A percentile compares a stretch with the other conserved stretches of the same genome.
These are phyloP conservation scores for Bufo bufo DNA, from an alignment of 2,113 vertebrate genomes.

Conservation along the genomic window DNA sequence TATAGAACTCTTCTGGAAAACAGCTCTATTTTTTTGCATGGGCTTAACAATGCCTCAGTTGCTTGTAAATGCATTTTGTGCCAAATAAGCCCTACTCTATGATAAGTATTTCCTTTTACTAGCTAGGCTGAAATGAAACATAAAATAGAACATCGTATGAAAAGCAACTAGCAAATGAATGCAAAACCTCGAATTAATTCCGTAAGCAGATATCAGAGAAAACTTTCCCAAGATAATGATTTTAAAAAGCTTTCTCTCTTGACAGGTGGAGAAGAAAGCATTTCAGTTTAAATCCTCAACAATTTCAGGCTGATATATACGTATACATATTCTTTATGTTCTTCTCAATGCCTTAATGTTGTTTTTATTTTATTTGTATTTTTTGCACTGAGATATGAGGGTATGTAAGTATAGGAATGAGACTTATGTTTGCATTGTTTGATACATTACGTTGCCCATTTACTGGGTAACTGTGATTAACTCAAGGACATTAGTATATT, in stretches of 20 bases:
- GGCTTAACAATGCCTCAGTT: conserved; percentile 29
- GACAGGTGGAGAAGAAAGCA: conserved; percentile 25
- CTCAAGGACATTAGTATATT: neutral
- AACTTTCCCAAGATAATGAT: conserved; percentile 53
- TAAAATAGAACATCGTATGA: conserved; percentile 33
- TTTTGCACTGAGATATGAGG: neutral
- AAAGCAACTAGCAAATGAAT: conserved; percentile 49
- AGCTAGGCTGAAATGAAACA: conserved; percentile 38
- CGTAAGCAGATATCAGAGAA: conserved; percentile 31
- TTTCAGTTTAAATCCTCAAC: conserved; percentile 23
- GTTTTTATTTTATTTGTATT: neutral
- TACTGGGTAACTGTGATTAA: neutral
- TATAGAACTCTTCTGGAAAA: conserved; percentile 34
- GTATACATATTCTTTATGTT: neutral
- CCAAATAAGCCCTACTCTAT: conserved; percentile 51
- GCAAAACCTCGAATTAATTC: conserved; percentile 53
- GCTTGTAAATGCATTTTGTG: conserved; percentile 51
- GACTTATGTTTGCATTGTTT: neutral
- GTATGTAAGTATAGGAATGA: neutral
- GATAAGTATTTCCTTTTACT: conserved; percentile 53
- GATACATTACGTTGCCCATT: neutral
- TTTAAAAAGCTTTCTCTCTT: conserved; percentile 31
- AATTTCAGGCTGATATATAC: conserved; percentile 1
- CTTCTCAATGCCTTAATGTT: neutral
- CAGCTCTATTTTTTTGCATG: conserved; percentile 20